These are phyloP conservation scores for Cuniculus paca DNA, from an alignment of 2,797 vertebrate species.

Conservation along the genomic window DNA sequence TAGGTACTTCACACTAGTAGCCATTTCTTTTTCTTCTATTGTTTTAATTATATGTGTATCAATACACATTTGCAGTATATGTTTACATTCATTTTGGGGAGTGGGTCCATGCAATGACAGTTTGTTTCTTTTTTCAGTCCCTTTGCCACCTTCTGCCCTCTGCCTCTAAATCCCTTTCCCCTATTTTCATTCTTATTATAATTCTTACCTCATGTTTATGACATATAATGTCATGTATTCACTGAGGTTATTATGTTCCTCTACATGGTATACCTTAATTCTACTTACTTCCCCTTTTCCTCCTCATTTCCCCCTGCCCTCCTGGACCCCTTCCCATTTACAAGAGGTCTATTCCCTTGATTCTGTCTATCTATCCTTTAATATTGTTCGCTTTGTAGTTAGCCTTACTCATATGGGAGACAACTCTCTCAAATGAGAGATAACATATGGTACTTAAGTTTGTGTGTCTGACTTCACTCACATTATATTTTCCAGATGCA, in stretches of 20 bases:
- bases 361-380: neutral
- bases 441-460: neutral
- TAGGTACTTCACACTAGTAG: too few species aligned
- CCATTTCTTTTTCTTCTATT: too few species aligned
- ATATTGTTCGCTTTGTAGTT: neutral
- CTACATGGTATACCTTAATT: neutral
- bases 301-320: neutral
- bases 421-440: neutral
- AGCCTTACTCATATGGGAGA: neutral
- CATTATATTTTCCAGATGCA: neutral
- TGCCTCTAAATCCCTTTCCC: neutral
- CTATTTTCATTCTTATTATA: neutral
- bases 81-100: neutral
- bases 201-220: neutral
- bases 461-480: neutral
- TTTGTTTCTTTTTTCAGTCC: neutral
- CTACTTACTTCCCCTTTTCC: neutral
- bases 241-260: neutral
- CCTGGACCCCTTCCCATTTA: neutral
- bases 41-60: too few species aligned
- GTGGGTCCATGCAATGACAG: neutral
- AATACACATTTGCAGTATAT: neutral
- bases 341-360: neutral
- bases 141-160: neutral
- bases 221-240: neutral